Conservation (phyloP, 2,113 vertebrate species). For the Gymnogyps californianus region DNA sequence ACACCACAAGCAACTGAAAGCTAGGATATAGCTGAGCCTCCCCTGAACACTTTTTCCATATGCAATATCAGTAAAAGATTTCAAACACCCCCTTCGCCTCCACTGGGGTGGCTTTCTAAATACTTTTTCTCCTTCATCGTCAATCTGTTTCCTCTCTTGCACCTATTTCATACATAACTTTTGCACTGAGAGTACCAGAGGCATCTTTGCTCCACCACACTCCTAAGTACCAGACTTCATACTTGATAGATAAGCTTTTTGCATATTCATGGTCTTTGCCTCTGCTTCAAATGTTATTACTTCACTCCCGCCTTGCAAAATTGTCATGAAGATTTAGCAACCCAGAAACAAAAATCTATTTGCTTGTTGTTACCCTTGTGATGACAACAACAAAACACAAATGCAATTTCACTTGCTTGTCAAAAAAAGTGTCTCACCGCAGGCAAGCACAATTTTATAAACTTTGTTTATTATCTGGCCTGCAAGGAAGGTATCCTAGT, state of each 20-base stretch:
- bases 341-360: background rate
- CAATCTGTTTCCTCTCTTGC: slow-evolving; percentile 60
- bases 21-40: background rate
- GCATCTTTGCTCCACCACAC: slow-evolving; percentile 5
- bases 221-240: slow-evolving; percentile 45
- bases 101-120: slow-evolving; percentile 40
- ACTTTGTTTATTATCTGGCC: background rate
- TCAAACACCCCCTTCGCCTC: slow-evolving; percentile 31
- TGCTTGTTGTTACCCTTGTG: background rate
- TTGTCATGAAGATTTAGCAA: slow-evolving; percentile 40
- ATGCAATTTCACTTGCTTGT: background rate
- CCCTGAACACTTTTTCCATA: background rate
- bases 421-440: background rate
- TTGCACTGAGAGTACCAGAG: slow-evolving; percentile 55
- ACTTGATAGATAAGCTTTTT: slow-evolving; percentile 48
- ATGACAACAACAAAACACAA: background rate
- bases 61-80: slow-evolving; percentile 32
- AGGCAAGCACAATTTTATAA: background rate
- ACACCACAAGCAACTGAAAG: slow-evolving; percentile 10
- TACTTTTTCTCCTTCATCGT: background rate
- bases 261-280: slow-evolving; percentile 53
- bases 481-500: background rate
- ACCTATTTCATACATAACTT: slow-evolving; percentile 54
- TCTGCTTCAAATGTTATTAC: slow-evolving; percentile 32
- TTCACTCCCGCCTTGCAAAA: background rate